Conservation (phyloP, 2,113 vertebrate species). For the Piprites chloris region DNA sequence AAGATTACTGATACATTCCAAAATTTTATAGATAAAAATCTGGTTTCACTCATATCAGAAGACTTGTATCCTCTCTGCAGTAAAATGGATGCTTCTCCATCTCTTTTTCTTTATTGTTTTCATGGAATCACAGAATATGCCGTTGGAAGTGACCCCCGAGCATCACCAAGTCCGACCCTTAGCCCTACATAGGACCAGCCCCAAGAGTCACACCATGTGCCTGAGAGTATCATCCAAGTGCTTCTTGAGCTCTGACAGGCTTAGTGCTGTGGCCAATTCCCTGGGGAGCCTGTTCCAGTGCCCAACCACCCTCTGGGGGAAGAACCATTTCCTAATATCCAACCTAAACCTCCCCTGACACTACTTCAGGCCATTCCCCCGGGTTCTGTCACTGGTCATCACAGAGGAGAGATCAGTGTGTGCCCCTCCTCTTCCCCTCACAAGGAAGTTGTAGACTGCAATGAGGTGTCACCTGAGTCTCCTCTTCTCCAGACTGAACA, state of each 20-base stretch:
- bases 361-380: not conserved
- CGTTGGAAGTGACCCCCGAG: not conserved
- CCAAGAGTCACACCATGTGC: not conserved
- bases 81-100: not conserved
- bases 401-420: not conserved
- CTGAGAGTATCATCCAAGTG: not conserved
- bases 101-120: not conserved
- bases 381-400: not conserved
- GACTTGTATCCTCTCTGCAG: not conserved
- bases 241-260: not conserved
- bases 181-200: not conserved
- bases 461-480: not conserved
- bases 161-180: not conserved
- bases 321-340: not conserved
- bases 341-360: not conserved
- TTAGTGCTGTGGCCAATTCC: not conserved
- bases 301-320: not conserved
- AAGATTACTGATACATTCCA: not conserved
- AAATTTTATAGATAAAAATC: not conserved
- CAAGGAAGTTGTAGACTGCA: not conserved
- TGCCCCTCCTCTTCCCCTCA: not conserved
- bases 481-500: not conserved
- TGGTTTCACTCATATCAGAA: not conserved
- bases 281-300: not conserved
- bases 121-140: not conserved